These are phyloP conservation scores for Phengaris alcon DNA, from an alignment of 2,888 invertebrate genomes.

Conservation along the genomic window DNA sequence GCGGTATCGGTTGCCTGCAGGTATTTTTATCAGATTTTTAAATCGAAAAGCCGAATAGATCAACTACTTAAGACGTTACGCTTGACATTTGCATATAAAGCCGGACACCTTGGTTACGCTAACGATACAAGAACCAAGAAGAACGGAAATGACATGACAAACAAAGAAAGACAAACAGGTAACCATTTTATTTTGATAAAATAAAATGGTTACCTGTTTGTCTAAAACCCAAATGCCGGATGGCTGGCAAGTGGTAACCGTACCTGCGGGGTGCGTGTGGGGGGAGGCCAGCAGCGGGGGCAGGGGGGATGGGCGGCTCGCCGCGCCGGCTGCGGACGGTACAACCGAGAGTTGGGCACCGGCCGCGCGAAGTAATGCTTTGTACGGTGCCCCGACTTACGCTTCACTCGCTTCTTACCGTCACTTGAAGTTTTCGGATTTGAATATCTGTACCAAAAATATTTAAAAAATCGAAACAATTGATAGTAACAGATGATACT, in stretches of 20 bases:
- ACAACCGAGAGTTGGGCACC: slow-evolving; percentile 62
- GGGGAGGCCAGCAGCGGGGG: slow-evolving; percentile 47
- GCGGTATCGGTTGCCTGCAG: slow-evolving; percentile 43
- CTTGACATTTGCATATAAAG: too few species aligned
- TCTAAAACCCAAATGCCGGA: too few species aligned
- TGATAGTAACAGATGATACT: background rate
- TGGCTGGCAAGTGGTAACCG: slow-evolving; percentile 31
- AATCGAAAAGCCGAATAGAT: too few species aligned
- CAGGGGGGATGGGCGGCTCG: slow-evolving; percentile 34
- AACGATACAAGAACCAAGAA: too few species aligned
- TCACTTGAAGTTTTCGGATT: slow-evolving; percentile 38
- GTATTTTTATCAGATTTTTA: background rate
- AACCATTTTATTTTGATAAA: too few species aligned
- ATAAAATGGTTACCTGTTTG: too few species aligned
- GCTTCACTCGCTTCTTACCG: slow-evolving; percentile 34
- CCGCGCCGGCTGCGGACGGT: slow-evolving; percentile 53
- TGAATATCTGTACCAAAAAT: slow-evolving; percentile 48
- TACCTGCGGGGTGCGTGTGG: slow-evolving; percentile 42
- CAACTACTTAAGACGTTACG: too few species aligned
- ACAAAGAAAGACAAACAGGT: too few species aligned
- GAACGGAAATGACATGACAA: too few species aligned
- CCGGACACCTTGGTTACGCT: too few species aligned
- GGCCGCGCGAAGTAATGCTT: slow-evolving; percentile 47
- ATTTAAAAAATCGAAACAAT: background rate
- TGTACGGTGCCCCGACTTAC: slow-evolving; percentile 38